A percentile compares a stretch with the other conserved stretches of the same genome.
These are phyloP conservation scores for Hippocampus zosterae DNA, from an alignment of 2,113 vertebrate genomes.

Conservation along the genomic window DNA sequence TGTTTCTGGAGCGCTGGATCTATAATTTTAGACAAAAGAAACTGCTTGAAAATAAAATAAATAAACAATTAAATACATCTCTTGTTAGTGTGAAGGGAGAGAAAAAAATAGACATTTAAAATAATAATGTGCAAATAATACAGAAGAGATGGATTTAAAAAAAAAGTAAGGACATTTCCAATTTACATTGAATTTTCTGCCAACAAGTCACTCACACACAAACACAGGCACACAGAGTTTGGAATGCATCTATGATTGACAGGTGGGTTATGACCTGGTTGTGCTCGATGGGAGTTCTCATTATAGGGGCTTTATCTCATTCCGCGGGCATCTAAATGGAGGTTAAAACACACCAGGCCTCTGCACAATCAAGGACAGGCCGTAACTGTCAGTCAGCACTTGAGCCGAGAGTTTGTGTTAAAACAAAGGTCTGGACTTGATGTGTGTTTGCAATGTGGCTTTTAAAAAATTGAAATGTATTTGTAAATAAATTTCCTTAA, in stretches of 20 bases:
- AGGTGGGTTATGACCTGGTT: slow-evolving; percentile 52
- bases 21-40: slow-evolving; percentile 39
- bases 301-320: slow-evolving; percentile 61
- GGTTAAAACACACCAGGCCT: slow-evolving; percentile 57
- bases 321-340: slow-evolving; percentile 65
- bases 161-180: background rate
- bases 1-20: slow-evolving; percentile 96
- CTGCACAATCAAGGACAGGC: slow-evolving; percentile 33
- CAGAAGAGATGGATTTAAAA: too few species aligned
- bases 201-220: background rate
- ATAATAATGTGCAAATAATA: too few species aligned
- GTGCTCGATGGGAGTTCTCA: slow-evolving; percentile 53
- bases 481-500: too few species aligned
- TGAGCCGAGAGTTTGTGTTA: slow-evolving; percentile 10
- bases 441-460: background rate
- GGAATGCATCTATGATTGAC: slow-evolving; percentile 57
- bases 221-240: slow-evolving; percentile 3
- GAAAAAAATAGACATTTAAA: background rate
- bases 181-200: background rate
- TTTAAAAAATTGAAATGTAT: background rate
- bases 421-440: slow-evolving; percentile 9
- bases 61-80: background rate
- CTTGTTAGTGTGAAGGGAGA: background rate
- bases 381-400: slow-evolving; percentile 49
- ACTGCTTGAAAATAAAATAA: background rate